Evolutionary conservation across 2,113 vertebrate genomes (phyloP), one percentile per base, ranked within the genome.

Genomic region (Laticauda colubrina): DNA sequence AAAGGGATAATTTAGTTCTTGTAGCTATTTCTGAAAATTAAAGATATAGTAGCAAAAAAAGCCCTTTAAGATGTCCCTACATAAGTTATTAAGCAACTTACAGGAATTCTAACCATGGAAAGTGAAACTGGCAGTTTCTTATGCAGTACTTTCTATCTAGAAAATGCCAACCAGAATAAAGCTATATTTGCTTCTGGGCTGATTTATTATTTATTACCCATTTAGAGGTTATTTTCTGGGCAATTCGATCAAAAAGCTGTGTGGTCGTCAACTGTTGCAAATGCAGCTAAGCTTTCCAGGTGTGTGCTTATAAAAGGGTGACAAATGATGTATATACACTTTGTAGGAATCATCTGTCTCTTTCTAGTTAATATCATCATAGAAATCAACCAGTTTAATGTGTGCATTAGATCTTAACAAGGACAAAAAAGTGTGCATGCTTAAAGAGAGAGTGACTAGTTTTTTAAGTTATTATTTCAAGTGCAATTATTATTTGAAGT

Each of bases 161-260:
- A 92, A 24, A 61, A 88, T 39, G 48, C 53, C 55, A 24, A 48
- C 51, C 34, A 54, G 14, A 54, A 45, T 75, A 24, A 92, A 88
- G 59, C 43, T 88, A 75, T 88, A 92, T 39, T 92, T 89, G n/a
- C 34, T 56, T 69, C 59, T 87, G 61, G 34, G 51, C 23, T 55
- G 15, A 88, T 64, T 92, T 88, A 91, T 92, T 92, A 89, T 92
- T 92, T 89, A 88, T 75, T 75, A 26, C 55, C 48, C 59, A 56
- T 75, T 64, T 75, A 56, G 61, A 55, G 59, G 61, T 53, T 88
- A 14, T 93, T 90, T 90, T 90, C 55, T 87, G 29, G 53, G 39
- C n/a, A n/a, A 43, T n/a, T 81, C 53, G 29, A 29, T 89, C 55
- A 53, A 87, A 87, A 90, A 90, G 57, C 69, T 90, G 29, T 86